Evolutionary conservation across 2,888 invertebrate species (phyloP).

Genomic region (Perdita meconis): DNA sequence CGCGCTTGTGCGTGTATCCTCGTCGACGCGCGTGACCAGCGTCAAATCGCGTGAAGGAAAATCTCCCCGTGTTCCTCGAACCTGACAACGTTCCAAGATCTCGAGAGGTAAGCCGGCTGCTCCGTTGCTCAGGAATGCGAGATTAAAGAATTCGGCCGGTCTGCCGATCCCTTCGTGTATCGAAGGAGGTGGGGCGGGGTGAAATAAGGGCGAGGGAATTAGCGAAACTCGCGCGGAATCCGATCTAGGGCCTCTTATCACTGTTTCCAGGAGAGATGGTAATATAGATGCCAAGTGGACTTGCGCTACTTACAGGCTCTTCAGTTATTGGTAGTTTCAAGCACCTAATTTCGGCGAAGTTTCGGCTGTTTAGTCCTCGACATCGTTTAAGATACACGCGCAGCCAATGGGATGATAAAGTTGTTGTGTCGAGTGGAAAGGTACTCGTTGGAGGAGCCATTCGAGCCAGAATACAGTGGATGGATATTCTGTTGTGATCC

Average conservation of each 20-base stretch:
- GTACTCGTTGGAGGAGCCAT: neutral
- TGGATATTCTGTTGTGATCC: too few species aligned
- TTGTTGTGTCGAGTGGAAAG: neutral
- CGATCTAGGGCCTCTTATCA: slow-evolving; percentile 22
- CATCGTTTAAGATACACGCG: slow-evolving; percentile 24
- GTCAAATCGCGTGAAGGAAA: slow-evolving; percentile 48
- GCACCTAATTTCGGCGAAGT: slow-evolving; percentile 43
- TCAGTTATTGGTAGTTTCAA: slow-evolving; percentile 53
- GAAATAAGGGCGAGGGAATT: neutral
- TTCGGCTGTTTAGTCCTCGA: slow-evolving; percentile 21
- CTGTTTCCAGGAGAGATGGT: slow-evolving; percentile 23
- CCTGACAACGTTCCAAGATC: slow-evolving; percentile 10
- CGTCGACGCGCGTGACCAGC: slow-evolving; percentile 38
- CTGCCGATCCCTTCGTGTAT: neutral
- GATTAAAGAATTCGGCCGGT: slow-evolving; percentile 2
- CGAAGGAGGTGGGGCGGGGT: neutral
- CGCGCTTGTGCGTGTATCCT: slow-evolving; percentile 47
- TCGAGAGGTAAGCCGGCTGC: neutral
- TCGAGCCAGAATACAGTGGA: neutral
- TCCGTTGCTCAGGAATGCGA: slow-evolving; percentile 5
- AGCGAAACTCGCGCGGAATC: slow-evolving; percentile 2
- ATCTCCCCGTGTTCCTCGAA: slow-evolving; percentile 30
- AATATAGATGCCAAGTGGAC: slow-evolving; percentile 33
- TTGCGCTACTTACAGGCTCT: slow-evolving; percentile 19
- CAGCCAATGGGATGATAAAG: slow-evolving; percentile 2